A percentile compares a stretch with the other conserved stretches of the same genome.
These are phyloP conservation scores for Corythaixoides concolor DNA, from an alignment of 2,113 vertebrate genomes.

Conservation along the genomic window DNA sequence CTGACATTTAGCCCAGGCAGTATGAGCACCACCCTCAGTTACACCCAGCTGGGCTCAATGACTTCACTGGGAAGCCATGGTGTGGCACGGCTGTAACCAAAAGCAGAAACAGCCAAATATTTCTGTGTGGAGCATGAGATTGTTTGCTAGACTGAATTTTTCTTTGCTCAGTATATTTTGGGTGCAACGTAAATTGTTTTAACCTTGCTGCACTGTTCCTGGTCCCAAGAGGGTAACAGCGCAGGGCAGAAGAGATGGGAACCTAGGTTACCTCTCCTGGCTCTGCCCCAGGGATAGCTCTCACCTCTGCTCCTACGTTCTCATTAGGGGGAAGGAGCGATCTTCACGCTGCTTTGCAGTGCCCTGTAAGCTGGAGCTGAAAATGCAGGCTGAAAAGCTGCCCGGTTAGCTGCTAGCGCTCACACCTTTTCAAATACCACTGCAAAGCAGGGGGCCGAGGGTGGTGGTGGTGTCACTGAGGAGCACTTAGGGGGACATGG, in stretches of 20 bases:
- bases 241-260: neutral
- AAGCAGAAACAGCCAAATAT: neutral
- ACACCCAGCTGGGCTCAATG: slow-evolving; percentile 51
- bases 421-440: neutral
- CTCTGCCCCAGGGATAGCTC: neutral
- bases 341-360: neutral
- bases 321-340: neutral
- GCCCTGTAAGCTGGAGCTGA: neutral
- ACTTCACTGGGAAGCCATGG: slow-evolving; percentile 36
- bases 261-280: neutral
- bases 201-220: neutral
- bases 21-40: slow-evolving; percentile 41
- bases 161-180: neutral
- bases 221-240: neutral
- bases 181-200: neutral
- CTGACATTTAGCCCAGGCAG: slow-evolving; percentile 57
- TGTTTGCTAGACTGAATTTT: neutral
- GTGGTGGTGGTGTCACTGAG: neutral
- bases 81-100: neutral
- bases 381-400: neutral
- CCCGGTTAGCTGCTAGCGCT: neutral
- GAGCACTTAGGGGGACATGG: neutral
- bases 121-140: neutral
- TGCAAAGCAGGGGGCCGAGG: too few relatives aligned
- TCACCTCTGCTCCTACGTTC: neutral